Evolutionary conservation across 2,888 invertebrate species (phyloP).

Genomic region (Acronicta psi): DNA sequence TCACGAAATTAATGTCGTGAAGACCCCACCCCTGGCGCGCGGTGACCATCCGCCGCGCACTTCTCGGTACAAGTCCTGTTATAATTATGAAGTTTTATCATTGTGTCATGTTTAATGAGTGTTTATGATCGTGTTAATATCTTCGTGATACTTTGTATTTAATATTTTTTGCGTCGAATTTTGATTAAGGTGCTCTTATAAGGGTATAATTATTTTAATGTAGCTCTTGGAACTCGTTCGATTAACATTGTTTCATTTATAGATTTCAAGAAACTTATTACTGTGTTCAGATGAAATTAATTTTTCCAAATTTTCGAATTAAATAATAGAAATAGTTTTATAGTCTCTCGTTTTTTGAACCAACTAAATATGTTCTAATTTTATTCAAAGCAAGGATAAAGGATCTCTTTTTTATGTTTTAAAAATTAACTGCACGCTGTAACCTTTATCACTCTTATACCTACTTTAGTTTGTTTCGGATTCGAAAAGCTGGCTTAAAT

Average conservation of each 20-base stretch:
- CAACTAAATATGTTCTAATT: no score
- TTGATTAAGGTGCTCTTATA: slow-evolving; percentile 38
- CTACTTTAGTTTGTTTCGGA: no score
- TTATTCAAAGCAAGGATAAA: no score
- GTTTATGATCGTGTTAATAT: slow-evolving; percentile 64
- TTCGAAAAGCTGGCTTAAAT: no score
- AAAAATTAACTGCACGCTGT: no score
- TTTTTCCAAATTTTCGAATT: no score
- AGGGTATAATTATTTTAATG: slow-evolving; percentile 44
- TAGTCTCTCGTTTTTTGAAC: neutral
- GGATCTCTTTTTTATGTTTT: no score
- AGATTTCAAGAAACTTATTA: no score
- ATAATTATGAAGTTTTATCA: slow-evolving; percentile 68
- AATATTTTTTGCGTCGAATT: slow-evolving; percentile 48
- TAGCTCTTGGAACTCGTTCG: slow-evolving; percentile 25
- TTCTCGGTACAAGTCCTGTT: slow-evolving; percentile 61
- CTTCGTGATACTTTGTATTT: slow-evolving; percentile 48
- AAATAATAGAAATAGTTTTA: no score
- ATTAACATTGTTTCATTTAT: slow-evolving; percentile 16
- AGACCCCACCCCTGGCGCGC: slow-evolving; percentile 86
- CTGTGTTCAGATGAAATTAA: no score
- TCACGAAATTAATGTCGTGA: slow-evolving; percentile 95
- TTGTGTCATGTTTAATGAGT: slow-evolving; percentile 67
- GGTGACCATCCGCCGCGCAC: slow-evolving; percentile 68
- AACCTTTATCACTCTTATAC: no score